Conservation (phyloP, 2,113 vertebrate species). For the Gopherus evgoodei region DNA sequence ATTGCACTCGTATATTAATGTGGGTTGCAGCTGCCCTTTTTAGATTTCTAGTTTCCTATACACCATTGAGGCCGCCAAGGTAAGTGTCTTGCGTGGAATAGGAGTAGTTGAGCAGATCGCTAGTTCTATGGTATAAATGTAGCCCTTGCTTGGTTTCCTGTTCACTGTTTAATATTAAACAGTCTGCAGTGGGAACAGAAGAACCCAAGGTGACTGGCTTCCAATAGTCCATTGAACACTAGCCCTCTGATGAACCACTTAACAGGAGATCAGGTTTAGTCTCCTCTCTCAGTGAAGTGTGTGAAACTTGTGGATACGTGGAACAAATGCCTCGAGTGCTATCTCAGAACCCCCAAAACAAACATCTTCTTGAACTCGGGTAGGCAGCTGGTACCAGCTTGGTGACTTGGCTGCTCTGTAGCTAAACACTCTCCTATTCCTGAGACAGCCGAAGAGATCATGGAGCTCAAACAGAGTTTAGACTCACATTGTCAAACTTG, state of each 20-base stretch:
- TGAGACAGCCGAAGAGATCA: background rate
- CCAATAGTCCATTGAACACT: background rate
- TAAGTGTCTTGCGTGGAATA: no score
- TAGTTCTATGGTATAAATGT: background rate
- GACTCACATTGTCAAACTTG: background rate
- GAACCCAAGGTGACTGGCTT: background rate
- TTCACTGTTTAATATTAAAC: background rate
- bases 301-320: rapidly evolving
- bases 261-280: background rate
- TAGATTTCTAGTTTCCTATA: background rate
- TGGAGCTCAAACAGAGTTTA: slow-evolving; percentile 1
- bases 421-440: background rate
- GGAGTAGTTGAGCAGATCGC: background rate
- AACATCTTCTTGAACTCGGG: rapidly evolving
- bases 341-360: background rate
- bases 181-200: background rate
- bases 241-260: background rate
- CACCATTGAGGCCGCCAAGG: background rate
- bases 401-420: background rate
- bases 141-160: rapidly evolving
- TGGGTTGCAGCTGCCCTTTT: background rate
- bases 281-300: background rate
- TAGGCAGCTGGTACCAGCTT: background rate
- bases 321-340: background rate
- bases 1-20: background rate